Conservation (phyloP, 2,113 vertebrate species). For the Hydropotes inermis region DNA sequence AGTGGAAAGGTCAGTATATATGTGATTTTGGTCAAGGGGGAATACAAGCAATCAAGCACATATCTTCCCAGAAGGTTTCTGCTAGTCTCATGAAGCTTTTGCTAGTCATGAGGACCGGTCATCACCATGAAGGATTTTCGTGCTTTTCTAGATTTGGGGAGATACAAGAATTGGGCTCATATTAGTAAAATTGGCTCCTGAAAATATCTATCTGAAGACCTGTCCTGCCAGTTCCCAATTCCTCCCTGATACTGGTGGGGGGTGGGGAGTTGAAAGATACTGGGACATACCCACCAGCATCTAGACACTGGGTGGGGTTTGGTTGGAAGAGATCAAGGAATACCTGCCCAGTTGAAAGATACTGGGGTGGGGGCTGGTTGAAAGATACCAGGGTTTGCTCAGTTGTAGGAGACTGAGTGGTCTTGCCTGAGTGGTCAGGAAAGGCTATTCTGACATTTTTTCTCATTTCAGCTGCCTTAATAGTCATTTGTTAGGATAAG, state of each 20-base stretch:
- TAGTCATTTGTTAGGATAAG: not conserved
- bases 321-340: not conserved
- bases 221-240: not conserved
- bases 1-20: not conserved
- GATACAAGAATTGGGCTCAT: not conserved
- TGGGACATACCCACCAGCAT: rapidly evolving
- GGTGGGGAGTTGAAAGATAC: not conserved
- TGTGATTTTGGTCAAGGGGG: not conserved
- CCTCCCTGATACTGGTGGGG: not conserved
- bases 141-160: not conserved
- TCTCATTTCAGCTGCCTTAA: not conserved
- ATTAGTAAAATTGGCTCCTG: not conserved
- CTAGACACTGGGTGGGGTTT: not conserved
- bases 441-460: not conserved
- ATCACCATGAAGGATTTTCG: not conserved
- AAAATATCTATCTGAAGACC: not conserved
- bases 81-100: not conserved
- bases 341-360: not conserved
- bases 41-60: not conserved
- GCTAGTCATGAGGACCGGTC: not conserved
- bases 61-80: not conserved
- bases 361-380: not conserved
- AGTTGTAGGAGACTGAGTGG: not conserved
- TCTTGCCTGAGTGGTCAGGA: not conserved
- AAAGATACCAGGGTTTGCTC: not conserved